Conservation (phyloP, 2,888 invertebrate species). For the Hypolimnas misippus region DNA sequence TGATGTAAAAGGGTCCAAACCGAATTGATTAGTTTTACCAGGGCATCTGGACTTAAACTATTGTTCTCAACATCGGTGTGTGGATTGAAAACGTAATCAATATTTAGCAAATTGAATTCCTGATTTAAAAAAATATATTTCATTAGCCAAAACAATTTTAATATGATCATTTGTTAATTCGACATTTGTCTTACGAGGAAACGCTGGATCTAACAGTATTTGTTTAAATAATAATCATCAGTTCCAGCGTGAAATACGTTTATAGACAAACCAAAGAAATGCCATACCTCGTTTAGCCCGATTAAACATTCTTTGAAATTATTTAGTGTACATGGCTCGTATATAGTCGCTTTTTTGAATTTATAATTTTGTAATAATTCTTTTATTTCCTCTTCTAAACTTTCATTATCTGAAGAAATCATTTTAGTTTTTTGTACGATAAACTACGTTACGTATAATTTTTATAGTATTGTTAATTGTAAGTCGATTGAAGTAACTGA, state of each 20-base stretch:
- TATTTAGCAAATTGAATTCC: conserved; percentile 71
- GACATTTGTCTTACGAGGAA: too few relatives aligned
- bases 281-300: conserved; percentile 68
- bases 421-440: too few relatives aligned
- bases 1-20: conserved; percentile 68
- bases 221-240: too few relatives aligned
- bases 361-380: conserved; percentile 74
- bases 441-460: too few relatives aligned
- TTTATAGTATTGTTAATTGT: background rate
- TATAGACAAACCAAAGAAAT: background rate
- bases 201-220: too few relatives aligned
- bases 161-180: too few relatives aligned
- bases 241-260: too few relatives aligned
- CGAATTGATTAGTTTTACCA: conserved; percentile 70
- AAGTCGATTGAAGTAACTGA: background rate
- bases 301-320: conserved; percentile 74
- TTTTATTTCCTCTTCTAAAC: conserved; percentile 73
- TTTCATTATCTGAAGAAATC: conserved; percentile 52
- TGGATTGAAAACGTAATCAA: conserved; percentile 72
- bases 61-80: conserved; percentile 61
- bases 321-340: conserved; percentile 70
- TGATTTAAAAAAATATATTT: conserved; percentile 46
- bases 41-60: conserved; percentile 57
- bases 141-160: background rate
- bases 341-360: conserved; percentile 67